Base-by-base conservation (phyloP, 2,888 invertebrate genomes). In the Sarcophaga caerulescens region DNA sequence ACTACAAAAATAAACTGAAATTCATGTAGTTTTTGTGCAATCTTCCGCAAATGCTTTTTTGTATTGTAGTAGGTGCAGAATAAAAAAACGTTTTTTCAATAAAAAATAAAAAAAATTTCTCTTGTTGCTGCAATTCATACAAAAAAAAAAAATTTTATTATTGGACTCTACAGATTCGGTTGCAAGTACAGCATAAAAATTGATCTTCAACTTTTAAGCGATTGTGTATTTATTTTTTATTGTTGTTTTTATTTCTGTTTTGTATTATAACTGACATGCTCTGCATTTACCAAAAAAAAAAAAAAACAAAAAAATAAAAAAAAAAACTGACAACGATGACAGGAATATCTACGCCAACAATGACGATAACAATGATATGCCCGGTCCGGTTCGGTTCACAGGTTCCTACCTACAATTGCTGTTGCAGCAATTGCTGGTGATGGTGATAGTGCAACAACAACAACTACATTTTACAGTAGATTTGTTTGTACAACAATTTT, bases 251-350 rank as follows among this genome's bases (percentile, higher is more conserved):
- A 3, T 69, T 65, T 25, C 62, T 47, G 35, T 65, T 70, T 52
- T 68, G 23, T 68, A 57, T 47, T 78, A 17, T 25, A 23, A 25
- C 76, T 70, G 52, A 52, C 52, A 70, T 80, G 82, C 77, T 84
- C 84, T 81, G 69, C 83, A 81, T 79, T 81, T 84, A 12, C 14
- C 52, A 52, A 52, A 14, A 52, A 52, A 12, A 12, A 47, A 47
- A 47, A 14, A 47, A 47, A 3, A 17, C 1, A 11, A 47, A 14
- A 14, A 47, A 4, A 1, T 1, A 2, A 66, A 84, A 35, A 35
- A 6, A 35, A 35, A 35, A 76, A 81, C 74, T 84, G 83, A 81
- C 83, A 86, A 81, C 57, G 81, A 86, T 86, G 86, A 86, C 86
- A 86, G 69, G 83, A 84, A 66, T 81, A 86, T 86, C 81, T 84